A percentile compares a stretch with the other conserved stretches of the same genome.
Evolutionary conservation across 2,113 vertebrate species (phyloP).

Genomic region (Neotragus moschatus): DNA sequence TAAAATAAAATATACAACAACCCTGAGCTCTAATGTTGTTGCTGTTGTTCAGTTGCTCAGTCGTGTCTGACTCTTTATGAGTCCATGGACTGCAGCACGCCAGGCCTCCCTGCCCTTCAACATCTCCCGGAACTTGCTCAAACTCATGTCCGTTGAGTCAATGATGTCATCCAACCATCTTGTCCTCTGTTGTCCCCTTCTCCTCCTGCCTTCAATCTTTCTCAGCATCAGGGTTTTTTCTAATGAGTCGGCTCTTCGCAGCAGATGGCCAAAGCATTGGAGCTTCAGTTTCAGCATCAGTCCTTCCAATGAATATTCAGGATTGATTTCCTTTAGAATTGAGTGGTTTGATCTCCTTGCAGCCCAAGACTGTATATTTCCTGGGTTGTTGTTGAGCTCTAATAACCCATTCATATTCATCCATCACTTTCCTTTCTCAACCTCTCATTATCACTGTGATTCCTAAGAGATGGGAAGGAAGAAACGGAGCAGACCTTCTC

Average conservation of each 20-base stretch:
- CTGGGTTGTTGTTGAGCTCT: neutral
- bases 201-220: neutral
- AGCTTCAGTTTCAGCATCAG: neutral
- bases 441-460: neutral
- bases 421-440: neutral
- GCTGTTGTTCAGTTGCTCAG: neutral
- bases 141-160: neutral
- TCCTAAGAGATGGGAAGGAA: neutral
- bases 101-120: neutral
- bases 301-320: neutral
- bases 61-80: neutral
- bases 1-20: neutral
- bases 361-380: neutral
- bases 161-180: neutral
- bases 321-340: neutral
- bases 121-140: neutral
- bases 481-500: neutral
- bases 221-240: neutral
- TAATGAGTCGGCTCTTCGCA: fast-evolving
- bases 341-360: neutral
- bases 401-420: neutral
- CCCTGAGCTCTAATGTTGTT: neutral
- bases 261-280: neutral
- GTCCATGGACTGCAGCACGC: neutral
- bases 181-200: neutral